These are phyloP conservation scores for Neelides folsomi DNA, from an alignment of 2,888 invertebrate species.

Conservation along the genomic window DNA sequence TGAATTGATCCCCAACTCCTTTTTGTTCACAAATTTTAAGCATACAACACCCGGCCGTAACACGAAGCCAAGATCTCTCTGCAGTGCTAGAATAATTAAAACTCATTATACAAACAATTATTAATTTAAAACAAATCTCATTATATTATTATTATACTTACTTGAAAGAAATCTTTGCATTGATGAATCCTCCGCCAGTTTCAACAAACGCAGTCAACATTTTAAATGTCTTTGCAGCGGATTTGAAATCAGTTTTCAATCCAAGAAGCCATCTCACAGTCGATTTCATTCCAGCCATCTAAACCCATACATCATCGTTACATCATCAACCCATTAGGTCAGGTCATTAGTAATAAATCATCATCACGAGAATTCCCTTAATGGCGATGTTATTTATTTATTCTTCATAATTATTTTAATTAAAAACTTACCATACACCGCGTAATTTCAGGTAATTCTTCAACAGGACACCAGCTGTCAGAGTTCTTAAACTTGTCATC, in stretches of 20 bases:
- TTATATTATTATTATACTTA: slow-evolving; percentile 1
- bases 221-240: slow-evolving; percentile 84
- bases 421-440: slow-evolving; percentile 56
- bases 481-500: slow-evolving; percentile 45
- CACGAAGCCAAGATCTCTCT: slow-evolving; percentile 83
- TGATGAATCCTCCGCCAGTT: slow-evolving; percentile 72
- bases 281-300: slow-evolving; percentile 77
- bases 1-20: slow-evolving; percentile 87
- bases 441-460: slow-evolving; percentile 77
- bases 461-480: slow-evolving; percentile 66
- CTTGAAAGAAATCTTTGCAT: slow-evolving; percentile 28
- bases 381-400: background rate
- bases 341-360: background rate
- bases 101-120: background rate
- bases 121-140: background rate
- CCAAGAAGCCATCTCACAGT: slow-evolving; percentile 94
- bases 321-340: background rate
- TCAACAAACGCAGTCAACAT: slow-evolving; percentile 87
- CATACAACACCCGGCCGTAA: slow-evolving; percentile 90
- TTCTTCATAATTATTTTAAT: background rate
- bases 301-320: slow-evolving; percentile 11
- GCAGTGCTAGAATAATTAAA: slow-evolving; percentile 49
- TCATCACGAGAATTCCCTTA: background rate
- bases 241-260: slow-evolving; percentile 69
- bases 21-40: slow-evolving; percentile 93